phyloP scores from a whole-genome alignment of 1,140 invertebrate genomes.

The Aphelenchoides avenae region DNA sequence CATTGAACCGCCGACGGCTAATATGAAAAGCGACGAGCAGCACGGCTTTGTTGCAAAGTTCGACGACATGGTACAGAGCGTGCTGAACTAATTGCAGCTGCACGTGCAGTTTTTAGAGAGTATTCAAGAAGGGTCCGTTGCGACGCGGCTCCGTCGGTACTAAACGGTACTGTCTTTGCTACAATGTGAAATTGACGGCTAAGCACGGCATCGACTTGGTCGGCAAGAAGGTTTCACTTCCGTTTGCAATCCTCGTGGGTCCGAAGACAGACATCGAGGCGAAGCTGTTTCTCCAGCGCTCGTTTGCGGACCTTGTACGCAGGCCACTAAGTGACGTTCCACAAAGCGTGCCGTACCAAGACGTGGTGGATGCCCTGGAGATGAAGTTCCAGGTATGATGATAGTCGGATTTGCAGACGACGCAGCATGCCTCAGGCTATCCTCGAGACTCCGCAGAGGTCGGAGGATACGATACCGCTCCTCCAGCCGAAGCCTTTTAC shows the following conservation, averaged over 20 bases:
- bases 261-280: slow-evolving; percentile 52
- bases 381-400: no score
- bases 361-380: no score
- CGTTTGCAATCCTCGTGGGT: slow-evolving; percentile 49
- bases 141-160: slow-evolving; percentile 47
- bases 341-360: no score
- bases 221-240: slow-evolving; percentile 48
- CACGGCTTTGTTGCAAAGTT: no score
- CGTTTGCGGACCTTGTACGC: no score
- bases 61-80: slow-evolving; percentile 54
- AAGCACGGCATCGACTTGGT: slow-evolving; percentile 51
- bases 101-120: slow-evolving; percentile 34
- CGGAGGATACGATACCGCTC: slow-evolving; percentile 43
- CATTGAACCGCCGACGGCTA: no score
- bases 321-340: no score
- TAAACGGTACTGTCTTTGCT: no score
- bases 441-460: no score
- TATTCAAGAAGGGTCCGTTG: slow-evolving; percentile 46
- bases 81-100: not conserved
- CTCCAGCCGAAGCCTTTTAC: slow-evolving; percentile 45
- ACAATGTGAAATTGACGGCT: no score
- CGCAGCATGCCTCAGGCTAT: no score
- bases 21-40: no score
- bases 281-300: slow-evolving; percentile 49
- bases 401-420: slow-evolving; percentile 49